Percentiles rank a stretch among this genome's conserved stretches.
Evolutionary conservation across 2,113 vertebrate genomes (phyloP).

Genomic region (Melanocharis versteri): DNA sequence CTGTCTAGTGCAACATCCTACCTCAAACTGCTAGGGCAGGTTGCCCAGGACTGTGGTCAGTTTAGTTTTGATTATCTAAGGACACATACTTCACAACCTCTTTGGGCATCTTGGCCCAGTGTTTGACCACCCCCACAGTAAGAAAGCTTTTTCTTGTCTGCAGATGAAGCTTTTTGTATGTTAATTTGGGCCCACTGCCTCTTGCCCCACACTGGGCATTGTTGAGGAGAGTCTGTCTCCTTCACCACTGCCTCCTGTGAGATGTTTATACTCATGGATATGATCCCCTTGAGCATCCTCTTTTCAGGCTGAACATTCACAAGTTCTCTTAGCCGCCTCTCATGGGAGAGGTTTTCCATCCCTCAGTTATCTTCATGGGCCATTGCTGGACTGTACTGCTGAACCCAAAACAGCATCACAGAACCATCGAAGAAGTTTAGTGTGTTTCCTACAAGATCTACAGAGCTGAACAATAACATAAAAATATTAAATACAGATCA

Average conservation of each 20-base stretch:
- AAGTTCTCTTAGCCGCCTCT: background rate
- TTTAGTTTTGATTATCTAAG: background rate
- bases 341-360: background rate
- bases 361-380: background rate
- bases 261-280: background rate
- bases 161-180: background rate
- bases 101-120: background rate
- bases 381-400: background rate
- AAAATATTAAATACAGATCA: background rate
- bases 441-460: background rate
- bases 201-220: background rate
- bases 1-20: background rate
- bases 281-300: background rate
- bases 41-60: background rate
- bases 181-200: background rate
- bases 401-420: background rate
- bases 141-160: background rate
- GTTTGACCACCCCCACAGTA: background rate
- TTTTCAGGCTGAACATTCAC: background rate
- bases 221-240: background rate
- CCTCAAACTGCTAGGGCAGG: background rate
- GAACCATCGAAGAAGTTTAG: fast-evolving
- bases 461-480: background rate
- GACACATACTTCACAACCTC: background rate
- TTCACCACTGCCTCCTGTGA: background rate